Evolutionary conservation across 2,888 invertebrate genomes (phyloP), one percentile per base, ranked within the genome.

Genomic region (Idaea dimidiata): DNA sequence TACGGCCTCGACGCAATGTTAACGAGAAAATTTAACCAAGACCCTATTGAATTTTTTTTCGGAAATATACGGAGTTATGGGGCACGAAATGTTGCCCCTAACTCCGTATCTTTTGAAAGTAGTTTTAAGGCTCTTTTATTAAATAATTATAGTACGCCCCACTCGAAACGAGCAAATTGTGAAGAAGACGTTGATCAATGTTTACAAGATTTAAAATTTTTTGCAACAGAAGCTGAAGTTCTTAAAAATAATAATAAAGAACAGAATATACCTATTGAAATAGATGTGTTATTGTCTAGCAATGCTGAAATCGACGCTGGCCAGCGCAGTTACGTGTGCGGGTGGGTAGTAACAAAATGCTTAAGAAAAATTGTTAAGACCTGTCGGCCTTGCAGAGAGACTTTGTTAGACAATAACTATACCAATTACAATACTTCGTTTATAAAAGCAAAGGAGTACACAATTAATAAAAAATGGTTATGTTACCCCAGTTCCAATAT

Each of bases 1-100:
- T 75, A 72, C 66, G 16, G 24, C 17, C 61, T 74, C n/a, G 70
- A 76, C 63, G 17, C 60, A 6, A 69, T 78, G 68, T 58, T 73
- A 10, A 69, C 66, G 1, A 62, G 69, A 59, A 71, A 76, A 18
- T 69, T 74, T 0, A 74, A 73, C 57, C 75, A 75, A 62, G 73
- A 75, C 64, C 72, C 72, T 17, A 14, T 73, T 0, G 75, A 76
- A 66, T 72, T 71, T 33, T 74, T 76, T 60, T 76, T 76, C 65
- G 75, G 74, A 16, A 72, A 64, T 59, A 72, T 76, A 16, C 69
- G 76, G 61, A 74, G 69, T 61, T 70, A 61, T 59, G 71, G 75
- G 14, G 67, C 58, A 4, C 63, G 71, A 63, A 75, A 73, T 62
- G 60, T 56, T 16, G 63, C 72, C 16, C 72, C 72, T 7, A 70